Percentiles rank a stretch among this genome's conserved stretches.
phyloP scores from a whole-genome alignment of 2,113 vertebrate species.

The Orcinus orca region DNA sequence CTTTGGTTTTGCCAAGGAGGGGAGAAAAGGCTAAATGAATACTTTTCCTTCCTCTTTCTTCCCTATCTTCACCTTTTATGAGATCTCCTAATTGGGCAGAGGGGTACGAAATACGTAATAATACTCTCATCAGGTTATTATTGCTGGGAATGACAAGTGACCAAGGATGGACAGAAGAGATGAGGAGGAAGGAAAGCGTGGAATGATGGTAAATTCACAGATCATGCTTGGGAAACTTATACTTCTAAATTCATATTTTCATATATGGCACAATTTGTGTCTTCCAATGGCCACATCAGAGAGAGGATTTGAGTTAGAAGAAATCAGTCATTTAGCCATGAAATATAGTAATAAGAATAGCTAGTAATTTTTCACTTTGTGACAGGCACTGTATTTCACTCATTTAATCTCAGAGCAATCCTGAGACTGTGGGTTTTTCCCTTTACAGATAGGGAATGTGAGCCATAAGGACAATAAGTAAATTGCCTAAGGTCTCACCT shows the following conservation, averaged over 20 bases:
- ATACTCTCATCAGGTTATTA: neutral
- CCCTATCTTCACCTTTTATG: neutral
- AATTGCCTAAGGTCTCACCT: neutral
- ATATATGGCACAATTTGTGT: neutral
- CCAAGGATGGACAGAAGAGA: neutral
- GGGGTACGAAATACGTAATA: neutral
- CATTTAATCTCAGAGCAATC: neutral
- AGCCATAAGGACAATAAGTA: neutral
- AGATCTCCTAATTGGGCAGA: neutral
- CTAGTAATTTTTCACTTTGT: neutral
- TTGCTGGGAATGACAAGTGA: neutral
- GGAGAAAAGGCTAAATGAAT: neutral
- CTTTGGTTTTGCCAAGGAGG: neutral
- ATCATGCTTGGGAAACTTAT: neutral
- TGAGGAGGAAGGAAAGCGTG: neutral
- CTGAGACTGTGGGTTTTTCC: neutral
- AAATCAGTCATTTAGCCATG: neutral
- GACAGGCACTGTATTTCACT: neutral
- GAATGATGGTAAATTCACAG: neutral
- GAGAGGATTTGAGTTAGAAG: neutral
- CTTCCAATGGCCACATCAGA: neutral
- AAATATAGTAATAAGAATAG: neutral
- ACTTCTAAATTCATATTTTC: neutral
- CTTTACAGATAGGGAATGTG: neutral
- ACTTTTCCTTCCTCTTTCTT: neutral